These are phyloP conservation scores for Enteromius fasciolatus DNA, from an alignment of 2,797 vertebrate species.

Conservation along the genomic window DNA sequence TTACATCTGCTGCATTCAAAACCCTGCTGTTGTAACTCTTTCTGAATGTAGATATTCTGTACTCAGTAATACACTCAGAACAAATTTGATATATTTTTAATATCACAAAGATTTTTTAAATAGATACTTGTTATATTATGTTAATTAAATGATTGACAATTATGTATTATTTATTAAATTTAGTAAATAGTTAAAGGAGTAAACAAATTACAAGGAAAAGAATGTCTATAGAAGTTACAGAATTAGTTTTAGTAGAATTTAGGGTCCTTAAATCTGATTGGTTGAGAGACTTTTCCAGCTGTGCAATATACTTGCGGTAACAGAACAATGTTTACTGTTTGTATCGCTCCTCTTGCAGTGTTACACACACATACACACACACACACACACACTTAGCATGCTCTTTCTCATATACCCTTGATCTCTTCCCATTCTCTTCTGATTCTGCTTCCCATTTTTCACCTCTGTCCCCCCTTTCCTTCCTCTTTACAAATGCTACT, in stretches of 20 bases:
- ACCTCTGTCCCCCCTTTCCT: background rate
- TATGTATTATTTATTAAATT: background rate
- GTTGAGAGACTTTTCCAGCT: background rate
- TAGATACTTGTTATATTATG: background rate
- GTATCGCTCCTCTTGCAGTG: background rate
- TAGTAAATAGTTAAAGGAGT: background rate
- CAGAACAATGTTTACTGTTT: background rate
- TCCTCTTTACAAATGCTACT: slow-evolving; percentile 46
- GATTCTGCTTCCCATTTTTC: background rate
- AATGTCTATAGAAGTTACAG: background rate
- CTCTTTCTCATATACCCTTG: background rate
- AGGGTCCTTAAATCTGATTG: background rate
- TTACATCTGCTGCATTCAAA: background rate
- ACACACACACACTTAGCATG: slow-evolving; percentile 26
- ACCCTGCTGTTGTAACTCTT: background rate
- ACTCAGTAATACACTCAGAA: background rate
- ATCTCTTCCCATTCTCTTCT: background rate
- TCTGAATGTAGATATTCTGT: background rate
- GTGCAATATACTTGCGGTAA: background rate
- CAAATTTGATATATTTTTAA: background rate
- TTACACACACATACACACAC: background rate
- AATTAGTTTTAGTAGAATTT: background rate
- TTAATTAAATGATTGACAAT: background rate
- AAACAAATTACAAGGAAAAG: background rate
- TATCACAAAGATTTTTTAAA: background rate